Percentiles rank a stretch among this genome's conserved stretches.
Conservation (phyloP, 2,797 vertebrate species). For the Hyperoplus lanceolatus region DNA sequence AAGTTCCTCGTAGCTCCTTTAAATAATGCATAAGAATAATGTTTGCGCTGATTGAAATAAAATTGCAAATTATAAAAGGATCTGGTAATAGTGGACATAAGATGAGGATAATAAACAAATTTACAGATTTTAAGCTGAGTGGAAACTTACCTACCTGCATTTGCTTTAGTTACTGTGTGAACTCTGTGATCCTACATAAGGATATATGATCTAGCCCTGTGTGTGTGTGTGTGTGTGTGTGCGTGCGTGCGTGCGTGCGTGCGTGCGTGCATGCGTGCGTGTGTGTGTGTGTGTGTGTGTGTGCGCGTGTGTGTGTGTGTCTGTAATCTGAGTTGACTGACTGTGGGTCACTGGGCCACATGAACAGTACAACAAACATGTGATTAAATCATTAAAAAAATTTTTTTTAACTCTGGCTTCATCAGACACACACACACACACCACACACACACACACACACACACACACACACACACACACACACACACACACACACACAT, state of each 20-base stretch:
- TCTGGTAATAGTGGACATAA: too few species aligned
- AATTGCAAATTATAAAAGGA: neutral
- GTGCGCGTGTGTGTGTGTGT: conserved; percentile 33
- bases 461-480: too few species aligned
- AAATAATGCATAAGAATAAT: too few species aligned
- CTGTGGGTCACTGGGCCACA: conserved; percentile 27
- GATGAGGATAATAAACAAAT: neutral
- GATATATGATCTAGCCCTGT: conserved; percentile 23
- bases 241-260: neutral
- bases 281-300: conserved; percentile 29
- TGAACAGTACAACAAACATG: conserved; percentile 27
- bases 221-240: conserved; percentile 11
- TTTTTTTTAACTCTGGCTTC: neutral
- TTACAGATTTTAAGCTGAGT: neutral
- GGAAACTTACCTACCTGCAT: neutral
- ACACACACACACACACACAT: too few species aligned
- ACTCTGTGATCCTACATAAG: neutral
- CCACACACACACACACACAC: too few species aligned
- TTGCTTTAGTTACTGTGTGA: neutral
- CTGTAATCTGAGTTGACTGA: conserved; percentile 22
- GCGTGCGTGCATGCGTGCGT: neutral
- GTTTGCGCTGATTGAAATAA: neutral
- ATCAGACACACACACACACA: too few species aligned
- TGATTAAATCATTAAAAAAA: neutral
- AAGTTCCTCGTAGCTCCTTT: too few species aligned